phyloP scores from a whole-genome alignment of 1,140 invertebrate genomes.

The Platyscapa corneri region DNA sequence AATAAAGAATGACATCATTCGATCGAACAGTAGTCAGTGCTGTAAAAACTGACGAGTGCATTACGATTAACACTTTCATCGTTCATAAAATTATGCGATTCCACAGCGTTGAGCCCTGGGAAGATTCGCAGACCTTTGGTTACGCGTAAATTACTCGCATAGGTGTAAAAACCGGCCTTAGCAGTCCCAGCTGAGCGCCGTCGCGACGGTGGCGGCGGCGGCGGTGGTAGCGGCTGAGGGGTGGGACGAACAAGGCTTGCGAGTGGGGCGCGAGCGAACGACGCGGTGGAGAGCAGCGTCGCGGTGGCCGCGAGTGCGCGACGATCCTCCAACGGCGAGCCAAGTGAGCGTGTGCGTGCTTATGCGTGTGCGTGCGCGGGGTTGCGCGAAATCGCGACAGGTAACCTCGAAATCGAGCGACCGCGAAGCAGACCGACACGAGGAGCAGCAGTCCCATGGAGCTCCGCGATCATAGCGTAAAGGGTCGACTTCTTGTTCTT shows the following conservation, averaged over 20 bases:
- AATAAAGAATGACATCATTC: no score
- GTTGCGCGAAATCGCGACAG: background rate
- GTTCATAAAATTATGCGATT: no score
- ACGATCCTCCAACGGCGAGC: background rate
- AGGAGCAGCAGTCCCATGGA: background rate
- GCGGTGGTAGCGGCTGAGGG: background rate
- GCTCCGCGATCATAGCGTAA: background rate
- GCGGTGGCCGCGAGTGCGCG: slow-evolving; percentile 16
- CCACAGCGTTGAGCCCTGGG: no score
- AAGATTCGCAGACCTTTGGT: background rate
- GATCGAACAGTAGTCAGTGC: no score
- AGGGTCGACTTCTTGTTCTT: background rate
- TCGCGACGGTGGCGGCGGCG: no score
- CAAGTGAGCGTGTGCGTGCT: background rate
- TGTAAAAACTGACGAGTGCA: no score
- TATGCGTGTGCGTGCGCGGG: background rate
- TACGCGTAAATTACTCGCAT: slow-evolving; percentile 5
- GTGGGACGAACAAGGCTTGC: background rate
- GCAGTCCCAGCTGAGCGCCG: slow-evolving; percentile 4
- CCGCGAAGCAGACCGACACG: background rate
- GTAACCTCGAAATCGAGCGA: slow-evolving; percentile 8
- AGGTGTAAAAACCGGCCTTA: background rate
- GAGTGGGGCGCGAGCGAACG: slow-evolving; percentile 9
- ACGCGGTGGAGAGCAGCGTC: background rate
- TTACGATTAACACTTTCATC: no score